phyloP scores from a whole-genome alignment of 2,113 vertebrate species.

The Ptyas mucosa region DNA sequence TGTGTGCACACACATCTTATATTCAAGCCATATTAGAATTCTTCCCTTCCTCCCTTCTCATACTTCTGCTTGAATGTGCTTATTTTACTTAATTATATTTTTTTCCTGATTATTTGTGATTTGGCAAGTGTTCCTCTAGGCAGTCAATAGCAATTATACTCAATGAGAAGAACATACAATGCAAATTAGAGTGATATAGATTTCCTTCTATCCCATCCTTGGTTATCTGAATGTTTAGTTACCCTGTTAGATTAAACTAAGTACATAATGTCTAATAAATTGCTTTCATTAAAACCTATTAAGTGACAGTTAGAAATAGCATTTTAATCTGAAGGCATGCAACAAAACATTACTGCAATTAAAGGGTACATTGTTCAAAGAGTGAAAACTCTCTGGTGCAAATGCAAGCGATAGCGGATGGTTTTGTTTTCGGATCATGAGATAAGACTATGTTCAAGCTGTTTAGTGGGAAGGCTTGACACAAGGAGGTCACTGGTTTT shows the following conservation, averaged over 20 bases:
- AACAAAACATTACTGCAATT: conserved; percentile 65
- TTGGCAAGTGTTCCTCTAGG: conserved; percentile 69
- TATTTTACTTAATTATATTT: conserved; percentile 62
- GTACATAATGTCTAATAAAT: conserved; percentile 73
- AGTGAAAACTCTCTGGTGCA: conserved; percentile 59
- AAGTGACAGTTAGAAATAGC: conserved; percentile 70
- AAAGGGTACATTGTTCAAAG: conserved; percentile 43
- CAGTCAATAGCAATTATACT: conserved; percentile 78
- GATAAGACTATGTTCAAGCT: neutral
- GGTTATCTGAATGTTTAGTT: conserved; percentile 76
- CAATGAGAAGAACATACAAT: conserved; percentile 74
- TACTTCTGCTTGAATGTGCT: conserved; percentile 41
- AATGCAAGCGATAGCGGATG: conserved; percentile 34
- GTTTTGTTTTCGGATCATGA: conserved; percentile 29
- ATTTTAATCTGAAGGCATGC: conserved; percentile 65
- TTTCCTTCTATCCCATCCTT: conserved; percentile 52
- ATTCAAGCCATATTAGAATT: conserved; percentile 9
- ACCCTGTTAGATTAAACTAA: conserved; percentile 72
- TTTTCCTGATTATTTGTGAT: conserved; percentile 69
- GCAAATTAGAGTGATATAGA: conserved; percentile 77
- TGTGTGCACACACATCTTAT: neutral
- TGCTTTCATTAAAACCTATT: conserved; percentile 72
- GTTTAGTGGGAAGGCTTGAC: neutral
- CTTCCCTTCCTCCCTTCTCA: conserved; percentile 2
- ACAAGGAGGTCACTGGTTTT: neutral